phyloP scores from a whole-genome alignment of 2,113 vertebrate genomes.

The Pterocles burchelli region DNA sequence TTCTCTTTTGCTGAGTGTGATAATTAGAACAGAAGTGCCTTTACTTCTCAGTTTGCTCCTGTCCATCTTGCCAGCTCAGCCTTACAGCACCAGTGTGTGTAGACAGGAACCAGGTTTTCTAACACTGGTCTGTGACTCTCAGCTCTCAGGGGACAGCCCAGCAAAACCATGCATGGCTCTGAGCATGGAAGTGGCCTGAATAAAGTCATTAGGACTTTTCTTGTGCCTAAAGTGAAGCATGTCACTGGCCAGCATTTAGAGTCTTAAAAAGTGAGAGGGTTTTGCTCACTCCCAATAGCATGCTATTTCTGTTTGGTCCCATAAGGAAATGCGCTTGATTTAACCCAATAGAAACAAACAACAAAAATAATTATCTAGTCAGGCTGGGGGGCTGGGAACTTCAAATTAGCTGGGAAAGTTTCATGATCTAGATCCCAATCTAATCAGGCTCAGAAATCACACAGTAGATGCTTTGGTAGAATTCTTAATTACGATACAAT shows the following conservation, averaged over 20 bases:
- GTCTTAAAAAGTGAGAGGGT: not conserved
- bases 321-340: not conserved
- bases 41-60: not conserved
- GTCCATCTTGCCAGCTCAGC: not conserved
- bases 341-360: not conserved
- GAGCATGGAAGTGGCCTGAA: not conserved
- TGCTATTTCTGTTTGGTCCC: not conserved
- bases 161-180: not conserved
- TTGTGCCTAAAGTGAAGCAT: not conserved
- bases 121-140: not conserved
- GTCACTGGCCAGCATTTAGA: not conserved
- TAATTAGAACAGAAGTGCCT: not conserved
- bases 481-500: not conserved
- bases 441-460: slow-evolving; percentile 1
- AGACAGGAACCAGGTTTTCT: not conserved
- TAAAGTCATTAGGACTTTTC: not conserved
- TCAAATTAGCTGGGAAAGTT: not conserved
- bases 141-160: not conserved
- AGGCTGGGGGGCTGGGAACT: not conserved
- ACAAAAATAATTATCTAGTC: not conserved
- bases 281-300: not conserved
- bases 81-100: not conserved
- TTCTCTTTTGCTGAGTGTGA: not conserved
- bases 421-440: not conserved
- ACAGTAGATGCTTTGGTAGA: not conserved